Conservation (phyloP, 2,113 vertebrate genomes). For the Nestor notabilis region DNA sequence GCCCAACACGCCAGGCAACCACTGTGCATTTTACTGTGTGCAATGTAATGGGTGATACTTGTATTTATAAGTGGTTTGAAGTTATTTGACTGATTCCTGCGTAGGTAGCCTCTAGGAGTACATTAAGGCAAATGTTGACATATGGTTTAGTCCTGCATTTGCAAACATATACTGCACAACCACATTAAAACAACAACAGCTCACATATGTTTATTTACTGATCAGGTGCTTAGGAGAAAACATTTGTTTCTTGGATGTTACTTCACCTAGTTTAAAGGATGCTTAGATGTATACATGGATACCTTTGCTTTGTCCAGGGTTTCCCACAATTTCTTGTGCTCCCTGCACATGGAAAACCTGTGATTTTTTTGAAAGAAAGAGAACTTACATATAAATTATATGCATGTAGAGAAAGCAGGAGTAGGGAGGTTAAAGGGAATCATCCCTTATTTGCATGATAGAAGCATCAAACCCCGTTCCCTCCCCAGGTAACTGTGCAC, state of each 20-base stretch:
- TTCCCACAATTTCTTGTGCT: background rate
- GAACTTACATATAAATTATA: background rate
- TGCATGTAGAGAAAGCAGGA: background rate
- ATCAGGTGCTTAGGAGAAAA: slow-evolving; percentile 26
- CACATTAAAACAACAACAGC: slow-evolving; percentile 21
- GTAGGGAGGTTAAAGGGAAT: background rate
- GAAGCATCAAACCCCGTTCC: background rate
- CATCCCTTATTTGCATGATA: background rate
- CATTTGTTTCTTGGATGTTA: slow-evolving; percentile 11
- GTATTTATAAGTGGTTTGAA: slow-evolving; percentile 28
- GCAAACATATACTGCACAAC: slow-evolving; percentile 5
- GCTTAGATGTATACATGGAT: background rate
- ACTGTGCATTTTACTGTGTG: slow-evolving; percentile 44
- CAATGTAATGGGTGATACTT: slow-evolving; percentile 43
- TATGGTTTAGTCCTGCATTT: slow-evolving; percentile 42
- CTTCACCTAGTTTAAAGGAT: background rate
- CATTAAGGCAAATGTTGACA: slow-evolving; percentile 51
- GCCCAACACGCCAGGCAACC: background rate
- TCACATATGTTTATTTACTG: slow-evolving; percentile 47
- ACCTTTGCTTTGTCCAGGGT: background rate
- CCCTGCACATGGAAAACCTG: background rate
- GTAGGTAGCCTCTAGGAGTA: slow-evolving; percentile 29
- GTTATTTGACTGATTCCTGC: slow-evolving; percentile 35
- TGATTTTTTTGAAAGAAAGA: background rate
- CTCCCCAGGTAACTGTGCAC: background rate